phyloP scores from a whole-genome alignment of 1,140 invertebrate genomes.

The Orussus abietinus region DNA sequence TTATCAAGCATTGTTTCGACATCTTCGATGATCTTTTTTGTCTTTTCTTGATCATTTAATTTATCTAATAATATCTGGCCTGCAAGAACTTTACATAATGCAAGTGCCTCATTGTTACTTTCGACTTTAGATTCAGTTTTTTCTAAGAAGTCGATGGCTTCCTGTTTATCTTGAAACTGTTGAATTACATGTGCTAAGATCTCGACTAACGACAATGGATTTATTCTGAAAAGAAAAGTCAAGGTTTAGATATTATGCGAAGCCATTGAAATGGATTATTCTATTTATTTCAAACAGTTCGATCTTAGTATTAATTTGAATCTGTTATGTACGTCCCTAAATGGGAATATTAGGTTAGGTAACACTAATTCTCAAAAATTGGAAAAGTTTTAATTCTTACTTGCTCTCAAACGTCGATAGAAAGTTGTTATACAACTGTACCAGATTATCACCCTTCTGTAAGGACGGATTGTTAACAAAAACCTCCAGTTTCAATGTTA shows the following conservation, averaged over 20 bases:
- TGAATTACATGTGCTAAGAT: constrained; percentile 76
- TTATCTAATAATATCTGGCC: constrained; percentile 83
- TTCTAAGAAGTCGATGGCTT: constrained; percentile 81
- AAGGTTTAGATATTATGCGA: not conserved
- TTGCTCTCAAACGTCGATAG: constrained; percentile 92
- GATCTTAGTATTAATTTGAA: too few species aligned
- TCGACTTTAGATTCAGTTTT: constrained; percentile 87
- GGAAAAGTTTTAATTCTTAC: constrained; percentile 61
- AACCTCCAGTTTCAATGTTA: constrained; percentile 79
- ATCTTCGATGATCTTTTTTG: constrained; percentile 88
- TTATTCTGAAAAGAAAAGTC: constrained; percentile 68
- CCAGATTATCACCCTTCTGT: constrained; percentile 73
- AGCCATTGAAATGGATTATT: not conserved
- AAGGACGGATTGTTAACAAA: constrained; percentile 80
- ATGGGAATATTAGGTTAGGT: too few species aligned
- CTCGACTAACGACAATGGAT: constrained; percentile 87
- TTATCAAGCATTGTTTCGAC: constrained; percentile 83
- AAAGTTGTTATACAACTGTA: constrained; percentile 89
- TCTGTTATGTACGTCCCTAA: too few species aligned
- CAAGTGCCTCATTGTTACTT: constrained; percentile 77
- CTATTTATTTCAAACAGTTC: too few species aligned
- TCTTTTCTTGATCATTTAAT: constrained; percentile 74
- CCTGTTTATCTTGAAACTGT: constrained; percentile 76
- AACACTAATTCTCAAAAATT: too few species aligned
- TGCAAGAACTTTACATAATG: constrained; percentile 78